A percentile compares a stretch with the other conserved stretches of the same genome.
Conservation (phyloP, 2,888 invertebrate species). For the Orthonevra nobilis region DNA sequence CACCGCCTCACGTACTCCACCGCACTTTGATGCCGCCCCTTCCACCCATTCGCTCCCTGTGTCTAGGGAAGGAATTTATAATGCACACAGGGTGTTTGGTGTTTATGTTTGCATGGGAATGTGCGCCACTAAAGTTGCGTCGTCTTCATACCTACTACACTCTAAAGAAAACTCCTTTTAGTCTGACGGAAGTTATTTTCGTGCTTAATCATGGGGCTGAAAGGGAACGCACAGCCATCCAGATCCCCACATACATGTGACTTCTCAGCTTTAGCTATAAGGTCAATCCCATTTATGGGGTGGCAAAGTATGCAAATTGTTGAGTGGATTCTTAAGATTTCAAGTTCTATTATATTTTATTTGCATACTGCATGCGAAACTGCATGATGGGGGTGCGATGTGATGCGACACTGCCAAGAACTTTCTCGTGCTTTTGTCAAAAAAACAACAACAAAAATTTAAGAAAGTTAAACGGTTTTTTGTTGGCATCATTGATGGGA, state of each 20-base stretch:
- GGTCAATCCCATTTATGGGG: slow-evolving; percentile 63
- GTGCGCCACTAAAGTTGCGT: slow-evolving; percentile 20
- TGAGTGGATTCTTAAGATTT: slow-evolving; percentile 69
- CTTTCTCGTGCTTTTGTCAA: slow-evolving; percentile 61
- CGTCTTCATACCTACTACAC: neutral
- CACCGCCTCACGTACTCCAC: too few relatives aligned
- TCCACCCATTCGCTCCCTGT: neutral
- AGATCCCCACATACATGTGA: neutral
- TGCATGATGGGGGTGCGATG: neutral
- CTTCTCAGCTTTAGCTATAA: slow-evolving; percentile 45
- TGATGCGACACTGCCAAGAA: slow-evolving; percentile 12
- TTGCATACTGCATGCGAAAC: too few relatives aligned
- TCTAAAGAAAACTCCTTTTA: slow-evolving; percentile 61
- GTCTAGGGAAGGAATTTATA: slow-evolving; percentile 59
- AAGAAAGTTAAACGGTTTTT: slow-evolving; percentile 64
- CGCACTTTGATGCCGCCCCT: too few relatives aligned
- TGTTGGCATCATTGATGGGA: neutral
- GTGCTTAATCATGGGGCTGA: slow-evolving; percentile 63
- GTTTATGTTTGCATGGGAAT: slow-evolving; percentile 42
- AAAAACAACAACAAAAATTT: too few relatives aligned
- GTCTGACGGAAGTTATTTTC: slow-evolving; percentile 71
- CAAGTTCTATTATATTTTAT: slow-evolving; percentile 62
- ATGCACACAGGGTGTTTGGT: slow-evolving; percentile 60
- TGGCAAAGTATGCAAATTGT: slow-evolving; percentile 68
- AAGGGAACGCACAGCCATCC: neutral